Base-by-base conservation (phyloP, 2,113 vertebrate species). In the Argyrosomus japonicus region DNA sequence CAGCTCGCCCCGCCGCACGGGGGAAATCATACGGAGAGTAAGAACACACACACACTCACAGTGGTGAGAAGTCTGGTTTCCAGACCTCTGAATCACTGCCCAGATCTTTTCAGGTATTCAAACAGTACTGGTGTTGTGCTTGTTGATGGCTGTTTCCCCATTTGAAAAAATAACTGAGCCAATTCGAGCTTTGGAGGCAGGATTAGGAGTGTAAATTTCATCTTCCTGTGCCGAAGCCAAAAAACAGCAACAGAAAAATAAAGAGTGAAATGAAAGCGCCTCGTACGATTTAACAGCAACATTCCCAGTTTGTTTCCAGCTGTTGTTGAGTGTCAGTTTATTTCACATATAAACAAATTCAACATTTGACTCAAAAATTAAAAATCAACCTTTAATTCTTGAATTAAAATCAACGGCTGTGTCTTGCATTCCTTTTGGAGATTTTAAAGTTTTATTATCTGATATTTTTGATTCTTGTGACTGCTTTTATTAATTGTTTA, bases 1-100 rank as follows among this genome's bases (percentile, higher is more conserved):
- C 97, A 0, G 97, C 98, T 79, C 95, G 97, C 7, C 98, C 98
- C 0, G 97, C 97, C 0, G 98, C 98, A 18, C 95, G 97, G 43
- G 97, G 97, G 48, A 97, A 97, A 79, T 96, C 97, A n/a, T 97
- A 97, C 13, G 98, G 98, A 84, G 97, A 98, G 98, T 99, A 95
- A 96, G 97, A 93, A 43, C 65, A 78, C 54, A 68, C 75, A 65
- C 57, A 32, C 51, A 21, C 32, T 21, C n/a, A 23, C 5, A 23
- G 43, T 1, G 32, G 15, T 57, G 32, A 36, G 32, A 36, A 7
- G 40, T 15, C 40, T 47, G 58, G 29, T 4, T 14, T 45, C 27
- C 58, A 62, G 57, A 57, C 15, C 12, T n/a, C 18, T 54, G 48
- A 53, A 21, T 51, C 17, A 15, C 40, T 8, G n/a, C n/a, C 32